Evolutionary conservation across 2,113 vertebrate genomes (phyloP).

Genomic region (Tetrao urogallus): DNA sequence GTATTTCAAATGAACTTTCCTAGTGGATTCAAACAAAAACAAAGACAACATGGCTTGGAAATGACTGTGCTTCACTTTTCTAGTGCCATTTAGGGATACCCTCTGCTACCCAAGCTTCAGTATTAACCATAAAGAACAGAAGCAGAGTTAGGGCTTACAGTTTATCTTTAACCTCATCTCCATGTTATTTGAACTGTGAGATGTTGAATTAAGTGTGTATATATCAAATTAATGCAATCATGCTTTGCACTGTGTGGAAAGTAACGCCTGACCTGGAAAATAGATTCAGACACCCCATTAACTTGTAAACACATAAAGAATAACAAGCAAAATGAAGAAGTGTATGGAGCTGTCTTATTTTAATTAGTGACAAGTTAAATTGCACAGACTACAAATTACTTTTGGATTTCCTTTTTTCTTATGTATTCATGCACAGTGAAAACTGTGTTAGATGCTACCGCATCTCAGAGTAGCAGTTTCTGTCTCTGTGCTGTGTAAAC

Average conservation of each 20-base stretch:
- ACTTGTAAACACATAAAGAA: background rate
- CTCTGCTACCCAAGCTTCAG: background rate
- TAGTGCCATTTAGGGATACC: background rate
- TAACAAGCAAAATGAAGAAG: background rate
- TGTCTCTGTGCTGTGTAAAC: background rate
- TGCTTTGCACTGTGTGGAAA: background rate
- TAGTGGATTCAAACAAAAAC: background rate
- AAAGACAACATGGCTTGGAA: background rate
- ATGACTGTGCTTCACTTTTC: background rate
- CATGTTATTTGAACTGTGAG: background rate
- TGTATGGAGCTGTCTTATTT: background rate
- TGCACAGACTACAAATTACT: background rate
- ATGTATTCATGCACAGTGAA: fast-evolving
- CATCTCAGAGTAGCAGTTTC: background rate
- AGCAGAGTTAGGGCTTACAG: fast-evolving
- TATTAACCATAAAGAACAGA: background rate
- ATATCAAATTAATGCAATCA: background rate
- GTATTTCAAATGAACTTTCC: background rate
- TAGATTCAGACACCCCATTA: background rate
- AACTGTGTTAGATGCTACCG: background rate
- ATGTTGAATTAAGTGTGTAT: background rate
- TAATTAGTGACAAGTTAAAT: background rate
- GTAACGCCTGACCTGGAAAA: background rate
- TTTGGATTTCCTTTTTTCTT: background rate
- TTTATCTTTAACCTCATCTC: background rate